phyloP scores from a whole-genome alignment of 2,888 invertebrate genomes.

The Drosophila imparisetae region DNA sequence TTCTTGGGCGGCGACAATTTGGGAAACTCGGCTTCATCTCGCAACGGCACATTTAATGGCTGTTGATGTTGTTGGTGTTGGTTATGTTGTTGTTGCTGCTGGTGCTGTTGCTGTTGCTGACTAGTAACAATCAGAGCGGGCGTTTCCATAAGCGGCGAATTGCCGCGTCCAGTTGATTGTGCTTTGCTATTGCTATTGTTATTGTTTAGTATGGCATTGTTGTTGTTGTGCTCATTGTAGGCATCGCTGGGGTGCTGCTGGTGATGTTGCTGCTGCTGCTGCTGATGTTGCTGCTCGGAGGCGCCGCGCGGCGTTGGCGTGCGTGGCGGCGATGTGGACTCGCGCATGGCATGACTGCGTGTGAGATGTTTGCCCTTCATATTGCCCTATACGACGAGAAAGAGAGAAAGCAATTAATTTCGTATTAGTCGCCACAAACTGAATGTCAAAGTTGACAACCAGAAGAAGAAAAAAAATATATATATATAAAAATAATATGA shows the following conservation, averaged over 20 bases:
- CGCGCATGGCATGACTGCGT: constrained; percentile 95
- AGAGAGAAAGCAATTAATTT: constrained; percentile 69
- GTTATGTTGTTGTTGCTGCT: constrained; percentile 68
- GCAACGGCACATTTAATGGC: constrained; percentile 73
- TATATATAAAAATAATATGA: not conserved
- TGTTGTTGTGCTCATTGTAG: constrained; percentile 68
- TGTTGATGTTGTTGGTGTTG: constrained; percentile 72
- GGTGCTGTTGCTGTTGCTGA: constrained; percentile 78
- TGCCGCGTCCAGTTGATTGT: constrained; percentile 78
- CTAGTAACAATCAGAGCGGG: constrained; percentile 83
- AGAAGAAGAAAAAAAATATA: not conserved
- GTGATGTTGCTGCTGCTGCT: constrained; percentile 49
- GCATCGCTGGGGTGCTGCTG: constrained; percentile 67
- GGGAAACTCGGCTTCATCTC: constrained; percentile 85
- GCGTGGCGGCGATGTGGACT: constrained; percentile 89
- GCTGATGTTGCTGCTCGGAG: constrained; percentile 62
- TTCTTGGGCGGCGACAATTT: constrained; percentile 85
- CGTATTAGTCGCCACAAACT: constrained; percentile 63
- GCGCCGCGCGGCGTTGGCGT: constrained; percentile 85
- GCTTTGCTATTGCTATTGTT: constrained; percentile 76
- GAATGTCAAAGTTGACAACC: constrained; percentile 74
- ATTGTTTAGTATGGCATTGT: constrained; percentile 44
- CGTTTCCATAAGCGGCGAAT: constrained; percentile 82
- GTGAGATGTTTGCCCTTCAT: constrained; percentile 93
- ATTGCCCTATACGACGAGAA: constrained; percentile 85